phyloP scores from a whole-genome alignment of 2,113 vertebrate species.

The Protobothrops mucrosquamatus region DNA sequence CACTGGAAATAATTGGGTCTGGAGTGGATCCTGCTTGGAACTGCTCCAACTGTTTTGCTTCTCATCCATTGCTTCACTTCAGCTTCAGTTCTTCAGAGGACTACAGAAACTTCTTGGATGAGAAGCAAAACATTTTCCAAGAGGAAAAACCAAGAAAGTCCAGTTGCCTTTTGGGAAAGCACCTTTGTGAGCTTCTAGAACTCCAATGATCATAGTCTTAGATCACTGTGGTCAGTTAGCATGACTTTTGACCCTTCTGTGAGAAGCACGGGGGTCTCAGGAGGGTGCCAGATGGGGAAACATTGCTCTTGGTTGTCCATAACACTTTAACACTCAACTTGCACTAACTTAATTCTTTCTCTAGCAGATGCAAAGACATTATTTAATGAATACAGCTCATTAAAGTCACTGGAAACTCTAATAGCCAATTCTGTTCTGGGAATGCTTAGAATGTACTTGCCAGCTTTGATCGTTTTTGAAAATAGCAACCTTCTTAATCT shows the following conservation, averaged over 20 bases:
- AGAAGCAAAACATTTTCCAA: no score
- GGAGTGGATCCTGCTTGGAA: no score
- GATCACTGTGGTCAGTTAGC: neutral
- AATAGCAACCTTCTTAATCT: neutral
- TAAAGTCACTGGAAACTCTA: neutral
- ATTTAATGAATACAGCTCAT: neutral
- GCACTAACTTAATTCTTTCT: neutral
- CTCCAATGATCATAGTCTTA: neutral
- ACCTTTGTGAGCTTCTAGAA: neutral
- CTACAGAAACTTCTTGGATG: no score
- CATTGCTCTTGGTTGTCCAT: neutral
- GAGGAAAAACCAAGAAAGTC: neutral
- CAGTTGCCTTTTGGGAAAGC: no score
- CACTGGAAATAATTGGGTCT: no score
- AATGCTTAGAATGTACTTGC: neutral
- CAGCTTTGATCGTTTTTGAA: neutral
- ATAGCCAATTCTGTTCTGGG: neutral
- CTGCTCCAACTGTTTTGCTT: no score
- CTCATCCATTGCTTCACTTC: no score
- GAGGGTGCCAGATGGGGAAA: neutral
- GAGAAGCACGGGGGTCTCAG: no score
- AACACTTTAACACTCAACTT: neutral
- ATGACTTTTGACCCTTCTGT: neutral
- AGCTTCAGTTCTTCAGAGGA: no score
- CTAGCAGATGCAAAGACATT: neutral